A percentile compares a stretch with the other conserved stretches of the same genome.
These are phyloP conservation scores for Lepidocyrtinus sp. DNA, from an alignment of 2,888 invertebrate genomes.

Conservation along the genomic window DNA sequence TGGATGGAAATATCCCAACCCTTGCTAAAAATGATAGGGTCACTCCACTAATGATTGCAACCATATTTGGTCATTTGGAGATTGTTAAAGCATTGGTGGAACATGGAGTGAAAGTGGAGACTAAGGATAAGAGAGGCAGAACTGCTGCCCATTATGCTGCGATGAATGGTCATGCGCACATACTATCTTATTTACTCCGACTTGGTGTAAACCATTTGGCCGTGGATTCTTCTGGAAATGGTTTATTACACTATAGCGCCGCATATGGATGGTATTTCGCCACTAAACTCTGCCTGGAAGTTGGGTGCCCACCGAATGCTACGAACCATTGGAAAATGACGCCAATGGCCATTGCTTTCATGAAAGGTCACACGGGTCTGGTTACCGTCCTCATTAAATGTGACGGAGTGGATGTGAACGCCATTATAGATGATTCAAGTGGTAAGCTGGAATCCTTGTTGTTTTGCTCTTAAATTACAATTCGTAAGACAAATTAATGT, in stretches of 20 bases:
- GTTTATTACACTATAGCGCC: conserved; percentile 75
- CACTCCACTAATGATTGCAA: conserved; percentile 74
- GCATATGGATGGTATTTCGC: conserved; percentile 76
- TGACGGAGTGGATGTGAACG: conserved; percentile 71
- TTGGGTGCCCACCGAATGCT: conserved; percentile 72
- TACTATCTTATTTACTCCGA: conserved; percentile 73
- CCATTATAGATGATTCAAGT: conserved; percentile 60
- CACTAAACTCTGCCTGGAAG: conserved; percentile 73
- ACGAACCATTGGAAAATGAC: conserved; percentile 74
- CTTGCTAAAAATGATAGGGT: conserved; percentile 72
- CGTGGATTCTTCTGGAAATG: conserved; percentile 75
- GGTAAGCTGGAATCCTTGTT: conserved; percentile 43
- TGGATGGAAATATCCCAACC: conserved; percentile 72
- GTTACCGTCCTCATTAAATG: conserved; percentile 73
- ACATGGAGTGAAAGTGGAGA: conserved; percentile 73
- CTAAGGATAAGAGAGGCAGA: conserved; percentile 74
- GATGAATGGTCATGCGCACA: conserved; percentile 74
- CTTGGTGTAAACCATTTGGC: conserved; percentile 73
- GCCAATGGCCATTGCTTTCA: conserved; percentile 75
- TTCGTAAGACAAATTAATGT: neutral
- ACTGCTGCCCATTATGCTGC: conserved; percentile 75
- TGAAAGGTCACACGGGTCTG: conserved; percentile 73
- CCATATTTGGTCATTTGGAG: conserved; percentile 72
- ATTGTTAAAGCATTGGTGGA: conserved; percentile 73
- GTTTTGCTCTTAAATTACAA: neutral